Evolutionary conservation across 2,888 invertebrate species (phyloP), one percentile per base, ranked within the genome.

Genomic region (Lomographa bimaculata): DNA sequence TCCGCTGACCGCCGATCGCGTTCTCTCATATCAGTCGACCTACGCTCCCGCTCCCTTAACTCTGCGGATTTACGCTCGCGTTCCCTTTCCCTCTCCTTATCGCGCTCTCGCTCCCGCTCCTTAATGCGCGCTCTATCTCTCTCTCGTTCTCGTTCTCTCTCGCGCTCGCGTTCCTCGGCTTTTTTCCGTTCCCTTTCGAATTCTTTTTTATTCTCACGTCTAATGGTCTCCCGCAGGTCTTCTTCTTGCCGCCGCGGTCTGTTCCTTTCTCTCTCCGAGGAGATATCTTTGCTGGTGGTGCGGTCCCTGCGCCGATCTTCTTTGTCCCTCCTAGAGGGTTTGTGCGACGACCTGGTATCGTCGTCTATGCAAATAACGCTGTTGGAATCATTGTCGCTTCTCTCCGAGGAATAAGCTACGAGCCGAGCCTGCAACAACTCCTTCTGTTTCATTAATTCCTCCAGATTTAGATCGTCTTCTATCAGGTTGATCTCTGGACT

Each of bases 361-460:
- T 75, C 74, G 29, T 68, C 69, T 35, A 71, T 52, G 39, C 62
- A 64, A 38, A 70, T 63, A 7, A 71, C 91, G 69, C 94, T 93
- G 70, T 92, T 57, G 28, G 50, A 49, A 0, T 90, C 91, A 2
- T 92, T 92, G 24, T 91, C 91, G 16, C 92, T 91, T 47, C 82
- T 90, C 49, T 94, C 94, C 0, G 94, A 94, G 63, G 91, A 91
- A 70, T 94, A 95, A 45, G 95, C 95, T 25, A 93, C 93, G 26
- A 95, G 82, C 17, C 94, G 91, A 19, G 95, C 95, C 80, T 96
- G 96, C 24, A 96, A 82, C 23, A 93, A 60, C 63, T 95, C 96
- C 81, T 97, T 97, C 71, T 97, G 96, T 62, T 93, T 94, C 96
- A 97, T 97, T 39, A 97, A 82, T 54, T 97, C 97, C 65, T 97